phyloP scores from a whole-genome alignment of 2,113 vertebrate species.

The Nesoenas mayeri region DNA sequence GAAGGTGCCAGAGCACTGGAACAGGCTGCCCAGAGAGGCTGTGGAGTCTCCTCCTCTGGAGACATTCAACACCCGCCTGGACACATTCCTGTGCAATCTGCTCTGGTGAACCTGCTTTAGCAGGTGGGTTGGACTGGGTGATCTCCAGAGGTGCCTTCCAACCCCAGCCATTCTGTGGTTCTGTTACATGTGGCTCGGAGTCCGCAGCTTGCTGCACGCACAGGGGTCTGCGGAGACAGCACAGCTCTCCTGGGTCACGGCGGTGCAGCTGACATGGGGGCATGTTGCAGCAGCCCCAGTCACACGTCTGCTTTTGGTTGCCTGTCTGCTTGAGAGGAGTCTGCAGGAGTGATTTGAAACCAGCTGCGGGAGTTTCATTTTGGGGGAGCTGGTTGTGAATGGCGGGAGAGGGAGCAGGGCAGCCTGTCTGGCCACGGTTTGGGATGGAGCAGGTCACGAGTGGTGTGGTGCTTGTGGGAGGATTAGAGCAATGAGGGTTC shows the following conservation, averaged over 20 bases:
- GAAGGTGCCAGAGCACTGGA: no score
- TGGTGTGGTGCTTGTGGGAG: neutral
- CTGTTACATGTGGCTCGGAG: neutral
- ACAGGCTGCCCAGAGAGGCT: no score
- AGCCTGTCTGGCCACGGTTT: neutral
- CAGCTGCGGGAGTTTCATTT: neutral
- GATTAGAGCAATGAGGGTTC: neutral
- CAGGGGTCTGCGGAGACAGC: fast-evolving
- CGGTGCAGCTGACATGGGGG: fast-evolving
- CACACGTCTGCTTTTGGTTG: fast-evolving
- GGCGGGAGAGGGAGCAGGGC: neutral
- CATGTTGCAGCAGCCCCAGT: fast-evolving
- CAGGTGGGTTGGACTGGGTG: no score
- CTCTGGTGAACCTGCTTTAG: no score
- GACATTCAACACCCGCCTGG: no score
- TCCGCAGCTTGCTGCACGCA: neutral
- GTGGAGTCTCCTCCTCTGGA: no score
- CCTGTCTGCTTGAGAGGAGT: neutral
- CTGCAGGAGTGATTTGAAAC: neutral
- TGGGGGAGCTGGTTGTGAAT: neutral
- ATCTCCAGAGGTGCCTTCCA: no score
- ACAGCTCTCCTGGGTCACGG: fast-evolving
- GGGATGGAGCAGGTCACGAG: neutral
- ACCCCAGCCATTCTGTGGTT: no score
- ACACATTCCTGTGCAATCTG: no score